A percentile compares a stretch with the other conserved stretches of the same genome.
Conservation (phyloP, 30 jellyfish, hydroid and myxozoan genomes). For the Aurelia aurita region DNA sequence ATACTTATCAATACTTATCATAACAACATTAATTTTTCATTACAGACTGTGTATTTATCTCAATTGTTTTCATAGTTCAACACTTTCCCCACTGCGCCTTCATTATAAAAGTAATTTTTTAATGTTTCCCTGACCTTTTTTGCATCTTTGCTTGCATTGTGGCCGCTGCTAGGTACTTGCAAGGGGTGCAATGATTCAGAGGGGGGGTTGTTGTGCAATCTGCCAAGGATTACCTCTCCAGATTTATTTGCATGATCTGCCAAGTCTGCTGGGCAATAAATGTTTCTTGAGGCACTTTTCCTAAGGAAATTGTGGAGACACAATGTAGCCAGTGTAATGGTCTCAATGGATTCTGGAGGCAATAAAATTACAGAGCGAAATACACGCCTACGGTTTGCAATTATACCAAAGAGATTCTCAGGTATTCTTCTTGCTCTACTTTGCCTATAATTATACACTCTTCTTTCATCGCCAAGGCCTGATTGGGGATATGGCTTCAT, state of each 20-base stretch:
- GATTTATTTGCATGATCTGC: background rate
- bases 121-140: conserved; percentile 11
- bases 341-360: conserved; percentile 4
- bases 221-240: background rate
- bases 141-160: conserved; percentile 13
- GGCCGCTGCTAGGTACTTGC: background rate
- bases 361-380: background rate
- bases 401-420: background rate
- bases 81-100: conserved; percentile 25
- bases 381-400: background rate
- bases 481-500: conserved; percentile 22
- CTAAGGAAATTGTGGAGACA: no score
- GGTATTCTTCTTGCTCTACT: background rate
- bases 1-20: no score
- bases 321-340: background rate
- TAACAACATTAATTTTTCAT: no score
- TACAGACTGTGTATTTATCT: no score
- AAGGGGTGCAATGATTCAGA: background rate
- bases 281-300: no score
- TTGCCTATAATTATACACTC: background rate
- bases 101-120: conserved; percentile 3
- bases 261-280: no score
- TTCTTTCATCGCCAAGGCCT: background rate
- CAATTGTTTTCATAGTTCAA: no score
- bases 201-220: background rate